These are phyloP conservation scores for Ectemnius cavifrons DNA, from an alignment of 2,888 invertebrate genomes.

Conservation along the genomic window DNA sequence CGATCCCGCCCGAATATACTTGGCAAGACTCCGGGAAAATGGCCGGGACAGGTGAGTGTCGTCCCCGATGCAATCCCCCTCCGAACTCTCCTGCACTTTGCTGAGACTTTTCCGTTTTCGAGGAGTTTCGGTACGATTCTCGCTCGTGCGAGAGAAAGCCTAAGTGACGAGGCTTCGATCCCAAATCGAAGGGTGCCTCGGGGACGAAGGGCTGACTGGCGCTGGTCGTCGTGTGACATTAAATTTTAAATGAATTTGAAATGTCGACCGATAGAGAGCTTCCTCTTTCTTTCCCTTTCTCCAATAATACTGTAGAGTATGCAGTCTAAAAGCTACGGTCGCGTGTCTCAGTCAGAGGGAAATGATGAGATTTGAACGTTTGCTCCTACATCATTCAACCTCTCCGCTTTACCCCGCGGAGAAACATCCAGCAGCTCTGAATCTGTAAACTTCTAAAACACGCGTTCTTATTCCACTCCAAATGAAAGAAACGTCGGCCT, in stretches of 20 bases:
- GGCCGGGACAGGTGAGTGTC: constrained; percentile 54
- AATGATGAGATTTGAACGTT: too few species aligned
- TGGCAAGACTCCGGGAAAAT: constrained; percentile 61
- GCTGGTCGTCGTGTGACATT: neutral
- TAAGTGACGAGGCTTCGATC: constrained; percentile 29
- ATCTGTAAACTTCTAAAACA: constrained; percentile 12
- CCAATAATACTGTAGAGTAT: too few species aligned
- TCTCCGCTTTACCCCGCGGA: too few species aligned
- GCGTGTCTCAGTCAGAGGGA: too few species aligned
- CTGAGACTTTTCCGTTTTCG: neutral
- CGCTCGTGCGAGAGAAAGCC: constrained; percentile 3
- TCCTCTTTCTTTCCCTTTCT: too few species aligned
- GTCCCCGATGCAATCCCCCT: constrained; percentile 27
- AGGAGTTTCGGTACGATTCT: constrained; percentile 1
- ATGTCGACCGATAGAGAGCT: too few species aligned
- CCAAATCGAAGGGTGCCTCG: constrained; percentile 18
- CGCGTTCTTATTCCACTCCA: constrained; percentile 25
- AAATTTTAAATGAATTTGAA: neutral
- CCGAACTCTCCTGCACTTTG: neutral
- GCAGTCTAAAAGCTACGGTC: too few species aligned
- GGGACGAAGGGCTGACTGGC: constrained; percentile 27
- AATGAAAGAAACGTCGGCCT: constrained; percentile 23
- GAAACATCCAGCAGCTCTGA: too few species aligned
- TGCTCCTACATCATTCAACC: too few species aligned
- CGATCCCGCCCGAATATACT: constrained; percentile 49